These are phyloP conservation scores for Watsonalla binaria DNA, from an alignment of 2,888 invertebrate species.

Conservation along the genomic window DNA sequence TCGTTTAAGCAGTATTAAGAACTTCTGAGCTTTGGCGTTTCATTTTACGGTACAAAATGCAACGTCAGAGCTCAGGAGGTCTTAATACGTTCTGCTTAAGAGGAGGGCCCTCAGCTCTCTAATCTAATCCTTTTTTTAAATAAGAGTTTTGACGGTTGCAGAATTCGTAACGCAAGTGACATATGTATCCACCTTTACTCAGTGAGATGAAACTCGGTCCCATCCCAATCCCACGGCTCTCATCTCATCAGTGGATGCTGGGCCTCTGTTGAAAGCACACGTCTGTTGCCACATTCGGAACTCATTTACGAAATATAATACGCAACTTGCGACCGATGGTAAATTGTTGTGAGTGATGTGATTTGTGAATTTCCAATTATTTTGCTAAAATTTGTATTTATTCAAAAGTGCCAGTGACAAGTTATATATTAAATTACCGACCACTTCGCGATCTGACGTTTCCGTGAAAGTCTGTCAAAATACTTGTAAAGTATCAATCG, in stretches of 20 bases:
- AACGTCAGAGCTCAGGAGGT: too few species aligned
- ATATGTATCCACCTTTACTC: neutral
- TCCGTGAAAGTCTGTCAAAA: neutral
- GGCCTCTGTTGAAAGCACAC: neutral
- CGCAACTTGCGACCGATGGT: neutral
- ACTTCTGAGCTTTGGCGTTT: too few species aligned
- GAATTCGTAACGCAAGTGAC: neutral
- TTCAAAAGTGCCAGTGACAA: neutral
- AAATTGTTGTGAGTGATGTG: neutral
- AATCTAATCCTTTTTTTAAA: too few species aligned
- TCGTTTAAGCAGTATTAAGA: too few species aligned
- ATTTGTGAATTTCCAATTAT: too few species aligned
- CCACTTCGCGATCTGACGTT: neutral
- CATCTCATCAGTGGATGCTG: conserved; percentile 2
- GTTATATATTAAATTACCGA: neutral
- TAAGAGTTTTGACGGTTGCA: neutral
- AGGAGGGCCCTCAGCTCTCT: too few species aligned
- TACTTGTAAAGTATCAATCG: neutral
- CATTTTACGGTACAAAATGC: too few species aligned
- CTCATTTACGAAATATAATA: neutral
- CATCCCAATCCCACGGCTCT: neutral
- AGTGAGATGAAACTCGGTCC: neutral
- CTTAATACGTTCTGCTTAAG: too few species aligned
- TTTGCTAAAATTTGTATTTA: neutral
- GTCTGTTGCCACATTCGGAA: neutral